Conservation (phyloP, 2,113 vertebrate species). For the Petroica traversi region DNA sequence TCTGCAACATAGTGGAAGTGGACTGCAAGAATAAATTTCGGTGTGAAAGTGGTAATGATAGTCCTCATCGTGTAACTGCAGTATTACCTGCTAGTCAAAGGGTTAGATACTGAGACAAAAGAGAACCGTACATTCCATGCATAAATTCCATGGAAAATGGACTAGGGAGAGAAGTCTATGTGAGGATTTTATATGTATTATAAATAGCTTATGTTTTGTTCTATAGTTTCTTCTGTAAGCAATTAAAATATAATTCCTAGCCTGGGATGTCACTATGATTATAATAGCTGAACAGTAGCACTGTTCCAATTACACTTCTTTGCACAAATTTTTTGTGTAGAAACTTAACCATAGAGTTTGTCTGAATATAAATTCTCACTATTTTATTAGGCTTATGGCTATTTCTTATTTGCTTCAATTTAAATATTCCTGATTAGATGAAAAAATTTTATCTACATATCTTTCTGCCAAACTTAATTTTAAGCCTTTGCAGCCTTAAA, state of each 20-base stretch:
- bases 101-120: background rate
- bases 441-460: background rate
- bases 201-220: background rate
- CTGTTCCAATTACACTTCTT: background rate
- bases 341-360: background rate
- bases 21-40: slow-evolving; percentile 84
- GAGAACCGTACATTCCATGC: background rate
- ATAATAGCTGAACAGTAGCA: background rate
- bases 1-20: slow-evolving; percentile 80
- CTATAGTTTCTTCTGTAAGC: background rate
- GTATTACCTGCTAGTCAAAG: background rate
- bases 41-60: slow-evolving; percentile 83
- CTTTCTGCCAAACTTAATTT: background rate
- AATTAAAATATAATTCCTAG: background rate
- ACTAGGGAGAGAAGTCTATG: background rate
- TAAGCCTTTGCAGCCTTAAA: background rate
- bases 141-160: background rate
- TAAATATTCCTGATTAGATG: background rate
- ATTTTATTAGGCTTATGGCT: background rate
- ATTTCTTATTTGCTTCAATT: background rate
- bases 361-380: background rate
- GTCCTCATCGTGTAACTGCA: background rate
- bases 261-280: background rate
- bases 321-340: background rate
- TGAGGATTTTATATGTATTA: background rate